Percentiles rank a stretch among this genome's conserved stretches.
These are phyloP conservation scores for Erythrolamprus reginae DNA, from an alignment of 2,113 vertebrate genomes.

Conservation along the genomic window DNA sequence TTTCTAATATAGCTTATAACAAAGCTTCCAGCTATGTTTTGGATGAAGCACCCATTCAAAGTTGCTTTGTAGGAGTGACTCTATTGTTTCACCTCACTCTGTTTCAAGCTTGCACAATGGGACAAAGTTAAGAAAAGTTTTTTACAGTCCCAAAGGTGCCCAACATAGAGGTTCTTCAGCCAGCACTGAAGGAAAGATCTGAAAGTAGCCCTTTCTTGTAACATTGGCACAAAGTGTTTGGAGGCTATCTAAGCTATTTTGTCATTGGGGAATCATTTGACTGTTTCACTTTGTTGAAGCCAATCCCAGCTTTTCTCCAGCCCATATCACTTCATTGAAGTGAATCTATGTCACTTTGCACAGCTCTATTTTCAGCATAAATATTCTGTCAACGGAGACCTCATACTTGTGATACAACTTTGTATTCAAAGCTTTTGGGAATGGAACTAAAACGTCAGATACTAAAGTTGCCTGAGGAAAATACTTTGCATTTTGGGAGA, in stretches of 20 bases:
- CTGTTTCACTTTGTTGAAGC: neutral
- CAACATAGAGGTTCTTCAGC: neutral
- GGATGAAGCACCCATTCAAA: neutral
- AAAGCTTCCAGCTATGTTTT: neutral
- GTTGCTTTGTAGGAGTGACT: neutral
- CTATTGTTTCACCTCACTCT: neutral
- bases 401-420: constrained; percentile 2
- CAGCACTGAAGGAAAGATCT: neutral
- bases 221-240: neutral
- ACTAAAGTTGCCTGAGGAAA: constrained; percentile 16
- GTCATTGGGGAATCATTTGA: neutral
- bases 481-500: neutral
- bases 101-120: neutral
- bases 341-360: neutral
- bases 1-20: neutral
- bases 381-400: constrained; percentile 19
- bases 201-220: neutral
- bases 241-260: neutral
- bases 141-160: neutral
- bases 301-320: neutral
- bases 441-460: constrained; percentile 4
- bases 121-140: neutral
- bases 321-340: neutral
- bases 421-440: constrained; percentile 5
- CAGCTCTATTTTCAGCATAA: neutral